Conservation (phyloP, 2,888 invertebrate genomes). For the Archips xylosteana region DNA sequence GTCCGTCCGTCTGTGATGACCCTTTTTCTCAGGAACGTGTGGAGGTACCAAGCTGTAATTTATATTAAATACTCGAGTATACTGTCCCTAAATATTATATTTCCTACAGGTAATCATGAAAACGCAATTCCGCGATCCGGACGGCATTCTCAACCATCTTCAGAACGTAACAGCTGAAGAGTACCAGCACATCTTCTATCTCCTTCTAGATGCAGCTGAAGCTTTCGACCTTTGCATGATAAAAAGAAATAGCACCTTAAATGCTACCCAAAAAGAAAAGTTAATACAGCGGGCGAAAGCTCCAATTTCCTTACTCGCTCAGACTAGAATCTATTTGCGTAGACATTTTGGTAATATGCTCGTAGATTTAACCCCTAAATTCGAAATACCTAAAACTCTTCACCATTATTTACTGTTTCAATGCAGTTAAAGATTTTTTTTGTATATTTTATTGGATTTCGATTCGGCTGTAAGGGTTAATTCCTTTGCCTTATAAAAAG, state of each 20-base stretch:
- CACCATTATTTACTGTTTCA: conserved; percentile 90
- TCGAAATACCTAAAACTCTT: conserved; percentile 88
- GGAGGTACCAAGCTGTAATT: no score
- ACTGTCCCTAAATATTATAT: no score
- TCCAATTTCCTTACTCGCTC: conserved; percentile 88
- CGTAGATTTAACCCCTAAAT: conserved; percentile 81
- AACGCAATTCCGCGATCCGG: conserved; percentile 93
- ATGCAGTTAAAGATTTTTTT: conserved; percentile 74
- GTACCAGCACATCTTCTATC: conserved; percentile 85
- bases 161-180: conserved; percentile 86
- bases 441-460: conserved; percentile 47
- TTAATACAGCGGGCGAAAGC: conserved; percentile 88
- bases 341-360: conserved; percentile 85
- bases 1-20: no score
- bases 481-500: conserved; percentile 49
- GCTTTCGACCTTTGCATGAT: conserved; percentile 93
- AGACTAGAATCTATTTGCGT: conserved; percentile 86
- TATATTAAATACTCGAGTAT: no score
- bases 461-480: conserved; percentile 51
- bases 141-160: conserved; percentile 92
- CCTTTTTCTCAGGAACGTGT: no score
- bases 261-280: conserved; percentile 87
- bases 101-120: conserved; percentile 89
- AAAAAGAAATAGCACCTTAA: conserved; percentile 88
- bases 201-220: conserved; percentile 90